Evolutionary conservation across 1,140 invertebrate genomes (phyloP).

Genomic region (Forficula auricularia): DNA sequence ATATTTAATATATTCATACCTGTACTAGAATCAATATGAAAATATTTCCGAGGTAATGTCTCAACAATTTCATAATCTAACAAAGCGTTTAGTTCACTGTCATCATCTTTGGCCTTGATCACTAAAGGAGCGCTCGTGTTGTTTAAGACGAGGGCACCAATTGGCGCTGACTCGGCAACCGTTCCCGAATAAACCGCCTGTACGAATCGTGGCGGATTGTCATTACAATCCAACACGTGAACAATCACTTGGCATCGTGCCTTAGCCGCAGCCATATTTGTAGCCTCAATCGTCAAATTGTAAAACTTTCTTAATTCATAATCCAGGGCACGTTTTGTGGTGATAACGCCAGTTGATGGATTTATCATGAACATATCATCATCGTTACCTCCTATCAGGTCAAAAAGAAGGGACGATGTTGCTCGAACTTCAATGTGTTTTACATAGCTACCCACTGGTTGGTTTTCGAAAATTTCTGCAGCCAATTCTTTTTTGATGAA

Average conservation of each 20-base stretch:
- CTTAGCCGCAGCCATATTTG: constrained; percentile 62
- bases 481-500: constrained; percentile 46
- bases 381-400: constrained; percentile 58
- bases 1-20: constrained; percentile 22
- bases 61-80: constrained; percentile 74
- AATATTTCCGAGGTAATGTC: constrained; percentile 47
- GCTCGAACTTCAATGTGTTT: constrained; percentile 58
- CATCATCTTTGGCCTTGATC: constrained; percentile 56
- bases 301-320: constrained; percentile 60
- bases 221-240: constrained; percentile 64
- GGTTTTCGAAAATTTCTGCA: constrained; percentile 72
- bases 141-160: constrained; percentile 52
- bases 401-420: constrained; percentile 62
- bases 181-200: constrained; percentile 46
- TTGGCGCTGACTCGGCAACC: constrained; percentile 50
- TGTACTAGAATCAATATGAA: constrained; percentile 73
- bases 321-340: constrained; percentile 53
- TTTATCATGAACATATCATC: constrained; percentile 63
- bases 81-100: constrained; percentile 64
- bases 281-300: constrained; percentile 66
- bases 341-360: constrained; percentile 66
- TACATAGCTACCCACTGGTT: constrained; percentile 55
- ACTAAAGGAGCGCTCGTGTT: constrained; percentile 53
- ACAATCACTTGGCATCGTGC: constrained; percentile 49
- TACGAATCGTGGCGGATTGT: constrained; percentile 65